Base-by-base conservation (phyloP, 2,888 invertebrate species). In the Spodoptera picta region DNA sequence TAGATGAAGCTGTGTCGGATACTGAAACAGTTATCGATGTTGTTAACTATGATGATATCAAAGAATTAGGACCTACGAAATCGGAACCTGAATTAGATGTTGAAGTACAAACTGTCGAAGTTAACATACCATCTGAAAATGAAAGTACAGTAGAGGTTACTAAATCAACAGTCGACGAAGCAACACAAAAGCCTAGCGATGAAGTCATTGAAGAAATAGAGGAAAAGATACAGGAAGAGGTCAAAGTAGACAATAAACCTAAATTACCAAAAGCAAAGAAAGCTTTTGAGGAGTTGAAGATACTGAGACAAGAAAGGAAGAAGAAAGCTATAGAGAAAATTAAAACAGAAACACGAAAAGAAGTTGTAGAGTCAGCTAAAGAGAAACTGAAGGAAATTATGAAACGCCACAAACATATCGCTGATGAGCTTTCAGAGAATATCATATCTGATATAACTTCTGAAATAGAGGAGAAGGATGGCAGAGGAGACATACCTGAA, bases 331-430 rank as follows among this genome's bases (percentile, higher is more conserved):
- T 93, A 61, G 90, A 85, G 43, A 94, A 94, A 87, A 94, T 94
- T 54, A 94, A 94, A 86, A 85, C 88, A 0, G 94, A 94, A 86
- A 93, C 94, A 23, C 89, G 93, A 19, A 92, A 86, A 76, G 93
- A 94, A 83, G 92, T 95, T 31, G 90, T 93, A 2, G 94, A 93
- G 14, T 95, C 95, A 45, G 94, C 95, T 1, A 95, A 94, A 86
- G 94, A 94, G 70, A 95, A 94, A 80, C 81, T 95, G 31, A 93
- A 87, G 76, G 95, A 95, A 83, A 90, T 95, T 61, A 95, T 95
- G 92, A 92, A 91, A 81, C 89, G 92, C 45, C 94, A 93, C 71
- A 92, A 92, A 85, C 87, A 93, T 81, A 88, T 93, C 47, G 90
- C 92, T 36, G 88, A 87, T 56, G 91, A 92, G 74, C 85, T 91